Conservation (phyloP, 2,113 vertebrate species). For the Tyto alba region DNA sequence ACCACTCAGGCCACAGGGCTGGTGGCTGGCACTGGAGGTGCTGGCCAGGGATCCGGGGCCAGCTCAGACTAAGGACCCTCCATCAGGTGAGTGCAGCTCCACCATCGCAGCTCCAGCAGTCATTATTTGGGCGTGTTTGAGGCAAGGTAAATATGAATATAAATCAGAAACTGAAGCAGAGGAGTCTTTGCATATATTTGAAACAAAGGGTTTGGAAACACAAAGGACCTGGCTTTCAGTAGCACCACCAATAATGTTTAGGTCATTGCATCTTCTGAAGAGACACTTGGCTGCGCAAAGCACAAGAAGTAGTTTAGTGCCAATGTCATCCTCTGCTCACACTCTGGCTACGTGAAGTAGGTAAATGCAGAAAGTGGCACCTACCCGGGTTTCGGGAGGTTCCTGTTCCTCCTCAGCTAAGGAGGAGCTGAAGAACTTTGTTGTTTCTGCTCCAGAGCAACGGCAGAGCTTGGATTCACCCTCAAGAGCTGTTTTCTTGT, state of each 20-base stretch:
- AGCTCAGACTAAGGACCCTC: not conserved
- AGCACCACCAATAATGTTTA: not conserved
- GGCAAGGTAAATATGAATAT: rapidly evolving
- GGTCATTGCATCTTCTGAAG: not conserved
- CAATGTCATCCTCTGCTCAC: not conserved
- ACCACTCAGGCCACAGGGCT: not conserved
- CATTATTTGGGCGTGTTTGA: not conserved
- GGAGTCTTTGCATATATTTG: not conserved
- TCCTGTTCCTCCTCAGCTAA: not conserved
- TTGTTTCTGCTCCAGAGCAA: not conserved
- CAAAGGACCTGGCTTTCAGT: not conserved
- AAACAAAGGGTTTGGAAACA: not conserved
- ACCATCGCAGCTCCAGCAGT: rapidly evolving
- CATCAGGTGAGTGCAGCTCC: not conserved
- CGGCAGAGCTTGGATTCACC: not conserved
- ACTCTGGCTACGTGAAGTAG: not conserved
- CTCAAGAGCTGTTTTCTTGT: not conserved
- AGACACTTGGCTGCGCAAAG: not conserved
- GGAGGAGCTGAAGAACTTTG: not conserved
- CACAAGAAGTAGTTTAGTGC: not conserved
- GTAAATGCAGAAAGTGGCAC: not conserved
- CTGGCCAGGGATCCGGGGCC: not conserved
- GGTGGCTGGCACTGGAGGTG: not conserved
- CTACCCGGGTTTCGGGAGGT: not conserved
- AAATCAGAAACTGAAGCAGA: not conserved